Evolutionary conservation across 2,888 invertebrate species (phyloP).

Genomic region (Phalera bucephala): DNA sequence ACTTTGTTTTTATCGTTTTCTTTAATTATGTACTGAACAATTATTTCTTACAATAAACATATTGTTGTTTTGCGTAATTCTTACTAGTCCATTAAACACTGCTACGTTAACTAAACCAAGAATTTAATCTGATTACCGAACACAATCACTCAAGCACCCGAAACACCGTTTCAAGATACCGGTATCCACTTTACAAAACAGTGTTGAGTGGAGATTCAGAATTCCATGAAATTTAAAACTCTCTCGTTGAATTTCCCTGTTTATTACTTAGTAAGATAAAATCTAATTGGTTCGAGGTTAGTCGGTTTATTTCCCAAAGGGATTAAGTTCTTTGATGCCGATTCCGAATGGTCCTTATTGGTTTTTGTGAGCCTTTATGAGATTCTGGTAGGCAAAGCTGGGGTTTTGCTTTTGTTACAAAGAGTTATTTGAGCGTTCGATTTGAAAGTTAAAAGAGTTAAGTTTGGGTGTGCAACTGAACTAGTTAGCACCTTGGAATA

Average conservation of each 20-base stretch:
- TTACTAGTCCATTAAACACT: no score
- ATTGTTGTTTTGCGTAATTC: no score
- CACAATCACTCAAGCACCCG: no score
- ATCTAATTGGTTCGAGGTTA: slow-evolving; percentile 28
- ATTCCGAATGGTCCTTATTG: slow-evolving; percentile 1
- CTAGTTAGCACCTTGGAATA: no score
- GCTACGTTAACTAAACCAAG: no score
- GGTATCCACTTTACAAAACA: not conserved
- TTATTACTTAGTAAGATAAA: slow-evolving; percentile 27
- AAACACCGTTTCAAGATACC: not conserved
- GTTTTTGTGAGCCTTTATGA: slow-evolving; percentile 1
- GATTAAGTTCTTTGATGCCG: slow-evolving; percentile 24
- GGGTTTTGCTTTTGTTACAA: slow-evolving; percentile 1
- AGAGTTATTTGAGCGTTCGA: not conserved
- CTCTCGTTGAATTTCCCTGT: slow-evolving; percentile 15
- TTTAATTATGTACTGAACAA: no score
- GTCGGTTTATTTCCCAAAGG: slow-evolving; percentile 27
- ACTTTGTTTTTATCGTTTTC: no score
- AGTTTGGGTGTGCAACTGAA: no score
- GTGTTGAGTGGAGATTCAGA: not conserved
- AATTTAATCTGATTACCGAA: no score
- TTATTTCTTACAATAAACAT: no score
- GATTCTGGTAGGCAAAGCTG: not conserved
- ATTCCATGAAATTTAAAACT: slow-evolving; percentile 11
- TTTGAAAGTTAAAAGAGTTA: no score